phyloP scores from a whole-genome alignment of 2,797 vertebrate genomes.

The Hybognathus amarus region DNA sequence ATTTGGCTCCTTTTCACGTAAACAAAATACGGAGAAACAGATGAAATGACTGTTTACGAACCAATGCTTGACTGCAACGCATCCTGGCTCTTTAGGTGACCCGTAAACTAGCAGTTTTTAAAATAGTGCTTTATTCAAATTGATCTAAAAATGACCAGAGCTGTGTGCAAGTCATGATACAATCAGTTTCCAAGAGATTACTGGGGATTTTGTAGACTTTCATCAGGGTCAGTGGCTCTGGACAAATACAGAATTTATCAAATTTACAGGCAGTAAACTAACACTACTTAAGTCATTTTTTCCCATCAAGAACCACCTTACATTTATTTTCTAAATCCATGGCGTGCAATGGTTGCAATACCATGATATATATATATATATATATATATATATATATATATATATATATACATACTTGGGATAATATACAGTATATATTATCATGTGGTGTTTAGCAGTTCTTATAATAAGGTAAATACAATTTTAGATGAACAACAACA shows the following conservation, averaged over 20 bases:
- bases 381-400: no score
- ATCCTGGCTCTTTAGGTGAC: not conserved
- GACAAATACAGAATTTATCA: not conserved
- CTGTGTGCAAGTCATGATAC: not conserved
- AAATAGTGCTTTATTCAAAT: not conserved
- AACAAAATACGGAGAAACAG: not conserved
- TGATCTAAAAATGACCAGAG: not conserved
- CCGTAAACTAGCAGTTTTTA: not conserved
- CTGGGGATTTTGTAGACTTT: not conserved
- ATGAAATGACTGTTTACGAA: constrained; percentile 5
- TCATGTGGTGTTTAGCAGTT: not conserved
- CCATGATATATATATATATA: no score
- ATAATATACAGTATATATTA: no score
- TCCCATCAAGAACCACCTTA: not conserved
- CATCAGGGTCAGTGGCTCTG: not conserved
- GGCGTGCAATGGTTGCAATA: no score
- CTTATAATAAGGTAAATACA: not conserved
- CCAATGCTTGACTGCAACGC: not conserved
- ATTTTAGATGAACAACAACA: no score
- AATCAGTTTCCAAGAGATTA: not conserved
- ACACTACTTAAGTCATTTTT: not conserved
- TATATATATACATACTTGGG: no score
- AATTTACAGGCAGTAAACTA: not conserved
- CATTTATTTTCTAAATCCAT: not conserved
- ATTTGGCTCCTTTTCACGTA: not conserved